Conservation (phyloP, 1,140 invertebrate genomes). For the Dermatophagoides farinae region DNA sequence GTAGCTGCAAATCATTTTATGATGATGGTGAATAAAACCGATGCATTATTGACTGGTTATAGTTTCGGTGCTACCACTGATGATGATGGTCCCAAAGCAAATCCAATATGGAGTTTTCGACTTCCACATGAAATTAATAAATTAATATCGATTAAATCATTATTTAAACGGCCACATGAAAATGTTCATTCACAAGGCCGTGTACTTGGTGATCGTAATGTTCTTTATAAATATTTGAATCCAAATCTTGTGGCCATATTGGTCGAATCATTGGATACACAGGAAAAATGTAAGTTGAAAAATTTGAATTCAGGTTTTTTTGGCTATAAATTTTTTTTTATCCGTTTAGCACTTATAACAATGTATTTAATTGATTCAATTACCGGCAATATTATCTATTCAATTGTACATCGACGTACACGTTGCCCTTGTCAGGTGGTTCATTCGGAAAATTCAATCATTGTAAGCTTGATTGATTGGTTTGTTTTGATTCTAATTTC, state of each 20-base stretch:
- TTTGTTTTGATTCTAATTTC: slow-evolving; percentile 1
- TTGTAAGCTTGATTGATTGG: slow-evolving; percentile 29
- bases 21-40: slow-evolving; percentile 36
- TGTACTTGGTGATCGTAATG: slow-evolving; percentile 78
- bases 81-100: slow-evolving; percentile 27
- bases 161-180: slow-evolving; percentile 50
- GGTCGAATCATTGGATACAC: slow-evolving; percentile 49
- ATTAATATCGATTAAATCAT: slow-evolving; percentile 22
- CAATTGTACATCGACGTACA: slow-evolving; percentile 31
- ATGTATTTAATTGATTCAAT: slow-evolving; percentile 76
- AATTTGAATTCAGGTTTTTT: background rate
- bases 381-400: slow-evolving; percentile 42
- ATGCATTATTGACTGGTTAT: slow-evolving; percentile 45
- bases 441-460: slow-evolving; percentile 91
- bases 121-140: slow-evolving; percentile 27
- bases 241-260: slow-evolving; percentile 79
- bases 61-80: slow-evolving; percentile 18
- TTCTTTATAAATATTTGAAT: slow-evolving; percentile 96
- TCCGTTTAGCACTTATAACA: slow-evolving; percentile 30
- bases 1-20: slow-evolving; percentile 20
- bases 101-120: slow-evolving; percentile 45
- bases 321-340: background rate
- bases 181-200: slow-evolving; percentile 85
- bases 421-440: slow-evolving; percentile 64
- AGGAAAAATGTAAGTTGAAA: slow-evolving; percentile 42